Evolutionary conservation across 35 echinoderm and acorn worm species (phyloP).

Genomic region (Lytechinus pictus): DNA sequence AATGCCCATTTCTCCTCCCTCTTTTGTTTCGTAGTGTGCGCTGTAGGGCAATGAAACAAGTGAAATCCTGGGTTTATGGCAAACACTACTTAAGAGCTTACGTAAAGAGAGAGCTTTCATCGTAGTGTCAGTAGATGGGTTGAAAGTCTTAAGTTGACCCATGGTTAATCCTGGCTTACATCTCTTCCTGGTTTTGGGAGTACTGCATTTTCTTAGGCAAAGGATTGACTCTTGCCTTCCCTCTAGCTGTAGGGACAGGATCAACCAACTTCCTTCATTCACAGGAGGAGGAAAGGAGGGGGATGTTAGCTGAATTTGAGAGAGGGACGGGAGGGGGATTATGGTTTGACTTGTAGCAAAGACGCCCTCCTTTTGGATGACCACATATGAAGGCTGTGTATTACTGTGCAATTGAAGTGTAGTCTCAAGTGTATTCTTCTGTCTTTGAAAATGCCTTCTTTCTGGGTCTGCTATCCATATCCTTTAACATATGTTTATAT

Average conservation of each 20-base stretch:
- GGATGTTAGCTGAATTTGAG: neutral
- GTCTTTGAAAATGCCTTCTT: no score
- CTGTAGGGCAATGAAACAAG: constrained; percentile 10
- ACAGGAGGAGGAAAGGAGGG: neutral
- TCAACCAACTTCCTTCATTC: neutral
- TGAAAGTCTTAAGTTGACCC: neutral
- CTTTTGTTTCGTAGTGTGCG: neutral
- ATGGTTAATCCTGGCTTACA: neutral
- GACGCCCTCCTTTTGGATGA: neutral
- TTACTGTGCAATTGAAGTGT: neutral
- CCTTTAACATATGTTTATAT: no score
- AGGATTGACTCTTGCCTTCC: neutral
- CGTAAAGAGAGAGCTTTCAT: neutral
- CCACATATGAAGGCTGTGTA: neutral
- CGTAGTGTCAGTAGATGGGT: neutral
- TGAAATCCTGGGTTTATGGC: neutral
- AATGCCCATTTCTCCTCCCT: neutral
- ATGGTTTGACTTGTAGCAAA: neutral
- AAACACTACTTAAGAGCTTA: neutral
- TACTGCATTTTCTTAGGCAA: neutral
- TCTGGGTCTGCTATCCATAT: no score
- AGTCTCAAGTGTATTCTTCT: no score
- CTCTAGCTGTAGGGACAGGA: neutral
- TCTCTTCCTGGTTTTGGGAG: neutral
- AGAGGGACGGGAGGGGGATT: neutral